Evolutionary conservation across 1,140 invertebrate genomes (phyloP).

Genomic region (Matsumurasca onukii): DNA sequence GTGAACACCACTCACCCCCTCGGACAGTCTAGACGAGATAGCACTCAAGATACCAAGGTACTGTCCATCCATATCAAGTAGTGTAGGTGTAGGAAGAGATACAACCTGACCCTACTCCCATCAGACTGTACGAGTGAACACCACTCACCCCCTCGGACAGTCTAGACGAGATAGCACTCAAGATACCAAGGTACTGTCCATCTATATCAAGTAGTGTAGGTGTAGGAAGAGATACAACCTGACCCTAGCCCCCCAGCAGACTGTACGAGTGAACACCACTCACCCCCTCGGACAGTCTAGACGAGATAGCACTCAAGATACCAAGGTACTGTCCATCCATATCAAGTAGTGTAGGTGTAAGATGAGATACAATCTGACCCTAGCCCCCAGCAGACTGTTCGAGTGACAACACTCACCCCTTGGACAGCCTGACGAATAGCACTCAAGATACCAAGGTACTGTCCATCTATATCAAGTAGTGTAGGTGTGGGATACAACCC

Average conservation of each 20-base stretch:
- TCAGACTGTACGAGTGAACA: too few relatives aligned
- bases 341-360: too few relatives aligned
- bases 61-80: too few relatives aligned
- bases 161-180: too few relatives aligned
- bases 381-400: constrained; percentile 75
- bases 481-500: constrained; percentile 46
- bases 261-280: constrained; percentile 82
- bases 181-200: too few relatives aligned
- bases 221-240: constrained; percentile 47
- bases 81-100: too few relatives aligned
- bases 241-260: constrained; percentile 69
- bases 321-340: constrained; percentile 84
- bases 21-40: too few relatives aligned
- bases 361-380: constrained; percentile 52
- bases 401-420: constrained; percentile 78
- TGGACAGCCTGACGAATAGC: constrained; percentile 89
- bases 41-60: too few relatives aligned
- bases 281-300: constrained; percentile 81
- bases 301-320: constrained; percentile 89
- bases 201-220: background rate
- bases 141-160: too few relatives aligned
- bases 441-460: constrained; percentile 87
- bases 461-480: constrained; percentile 34
- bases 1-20: too few relatives aligned
- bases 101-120: too few relatives aligned